phyloP scores from a whole-genome alignment of 2,797 vertebrate genomes.

The Heliangelus exortis region DNA sequence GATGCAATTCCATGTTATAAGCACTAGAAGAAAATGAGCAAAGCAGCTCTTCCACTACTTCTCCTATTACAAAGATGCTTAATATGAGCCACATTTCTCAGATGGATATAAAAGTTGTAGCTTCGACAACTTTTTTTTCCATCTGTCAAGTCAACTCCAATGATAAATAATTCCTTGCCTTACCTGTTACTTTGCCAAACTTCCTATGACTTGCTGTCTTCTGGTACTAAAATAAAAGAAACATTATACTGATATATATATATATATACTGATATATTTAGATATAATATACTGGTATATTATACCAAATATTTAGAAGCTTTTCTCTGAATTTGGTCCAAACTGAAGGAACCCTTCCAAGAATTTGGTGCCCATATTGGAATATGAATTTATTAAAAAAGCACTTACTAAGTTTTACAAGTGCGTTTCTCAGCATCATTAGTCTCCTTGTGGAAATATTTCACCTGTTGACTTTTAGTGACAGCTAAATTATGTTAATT shows the following conservation, averaged over 20 bases:
- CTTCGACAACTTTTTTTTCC: background rate
- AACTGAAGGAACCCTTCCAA: background rate
- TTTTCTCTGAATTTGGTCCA: background rate
- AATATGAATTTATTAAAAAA: background rate
- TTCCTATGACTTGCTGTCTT: background rate
- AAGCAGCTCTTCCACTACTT: background rate
- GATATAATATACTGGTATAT: too few relatives aligned
- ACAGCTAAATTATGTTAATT: background rate
- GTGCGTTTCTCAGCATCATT: background rate
- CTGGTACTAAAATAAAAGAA: background rate
- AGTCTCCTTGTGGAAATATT: background rate
- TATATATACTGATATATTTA: too few relatives aligned
- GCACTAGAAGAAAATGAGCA: background rate
- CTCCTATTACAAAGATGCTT: background rate
- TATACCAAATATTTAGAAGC: background rate
- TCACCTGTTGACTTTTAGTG: background rate
- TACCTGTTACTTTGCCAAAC: background rate
- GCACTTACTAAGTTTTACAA: background rate
- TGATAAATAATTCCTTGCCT: background rate
- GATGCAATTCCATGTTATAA: background rate
- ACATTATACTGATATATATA: background rate
- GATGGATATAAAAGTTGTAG: background rate
- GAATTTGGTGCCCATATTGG: background rate
- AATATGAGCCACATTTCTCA: background rate
- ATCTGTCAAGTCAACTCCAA: background rate